These are phyloP conservation scores for Gallinago jamesoni DNA, from an alignment of 2,113 vertebrate species.

Conservation along the genomic window DNA sequence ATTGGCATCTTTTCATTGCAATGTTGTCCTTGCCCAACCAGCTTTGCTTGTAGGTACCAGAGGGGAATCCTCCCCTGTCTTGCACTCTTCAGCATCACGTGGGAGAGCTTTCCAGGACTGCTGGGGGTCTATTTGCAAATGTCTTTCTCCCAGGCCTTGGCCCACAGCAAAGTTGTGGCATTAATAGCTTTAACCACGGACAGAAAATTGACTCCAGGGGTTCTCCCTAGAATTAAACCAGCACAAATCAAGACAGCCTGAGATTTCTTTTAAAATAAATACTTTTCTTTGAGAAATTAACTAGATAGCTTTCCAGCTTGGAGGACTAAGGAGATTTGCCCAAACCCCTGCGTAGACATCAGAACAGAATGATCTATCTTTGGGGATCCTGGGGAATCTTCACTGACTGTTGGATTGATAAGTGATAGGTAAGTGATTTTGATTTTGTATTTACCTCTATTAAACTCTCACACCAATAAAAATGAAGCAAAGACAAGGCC, in stretches of 20 bases:
- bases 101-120: not conserved
- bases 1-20: not conserved
- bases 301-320: not conserved
- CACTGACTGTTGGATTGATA: not conserved
- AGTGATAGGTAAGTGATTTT: not conserved
- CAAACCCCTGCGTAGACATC: not conserved
- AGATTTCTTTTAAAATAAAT: not conserved
- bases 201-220: not conserved
- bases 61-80: not conserved
- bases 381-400: not conserved
- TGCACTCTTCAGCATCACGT: not conserved
- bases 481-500: not conserved
- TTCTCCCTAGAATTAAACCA: not conserved
- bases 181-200: not conserved
- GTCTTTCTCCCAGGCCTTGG: not conserved
- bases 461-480: not conserved
- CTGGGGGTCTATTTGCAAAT: not conserved
- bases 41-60: not conserved
- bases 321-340: not conserved
- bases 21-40: fast-evolving
- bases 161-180: not conserved
- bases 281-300: not conserved
- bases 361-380: not conserved
- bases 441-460: not conserved
- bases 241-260: not conserved